These are phyloP conservation scores for Fopius arisanus DNA, from an alignment of 1,140 invertebrate genomes.

Conservation along the genomic window DNA sequence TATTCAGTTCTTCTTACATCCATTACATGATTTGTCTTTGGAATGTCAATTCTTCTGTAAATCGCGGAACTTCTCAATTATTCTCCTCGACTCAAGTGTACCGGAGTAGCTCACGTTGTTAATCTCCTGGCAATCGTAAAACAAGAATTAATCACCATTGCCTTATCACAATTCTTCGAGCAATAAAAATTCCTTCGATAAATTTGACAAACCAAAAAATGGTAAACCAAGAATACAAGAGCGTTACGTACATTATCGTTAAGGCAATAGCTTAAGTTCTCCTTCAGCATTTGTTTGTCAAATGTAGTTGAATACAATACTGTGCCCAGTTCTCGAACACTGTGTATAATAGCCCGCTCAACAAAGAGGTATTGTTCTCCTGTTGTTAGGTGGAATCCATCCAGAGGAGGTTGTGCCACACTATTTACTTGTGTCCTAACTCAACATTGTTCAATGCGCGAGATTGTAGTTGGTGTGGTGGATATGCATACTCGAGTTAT, in stretches of 20 bases:
- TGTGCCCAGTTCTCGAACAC: constrained; percentile 36
- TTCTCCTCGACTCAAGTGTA: no score
- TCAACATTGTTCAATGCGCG: constrained; percentile 39
- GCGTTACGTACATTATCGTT: constrained; percentile 38
- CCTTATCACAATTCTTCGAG: not conserved
- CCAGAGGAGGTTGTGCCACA: constrained; percentile 30
- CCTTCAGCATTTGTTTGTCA: constrained; percentile 7
- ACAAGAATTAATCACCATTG: not conserved
- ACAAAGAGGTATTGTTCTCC: constrained; percentile 52
- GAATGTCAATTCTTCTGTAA: no score
- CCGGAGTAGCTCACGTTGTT: no score
- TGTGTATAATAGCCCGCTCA: constrained; percentile 27
- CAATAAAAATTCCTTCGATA: not conserved
- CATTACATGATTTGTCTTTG: no score
- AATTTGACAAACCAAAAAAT: not conserved
- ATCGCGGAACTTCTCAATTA: no score
- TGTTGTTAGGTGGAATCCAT: constrained; percentile 38
- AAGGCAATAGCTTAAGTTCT: constrained; percentile 41
- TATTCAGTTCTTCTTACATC: no score
- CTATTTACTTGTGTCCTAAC: constrained; percentile 49
- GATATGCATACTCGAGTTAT: not conserved
- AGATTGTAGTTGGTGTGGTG: not conserved
- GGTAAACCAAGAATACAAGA: not conserved
- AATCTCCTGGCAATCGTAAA: not conserved
- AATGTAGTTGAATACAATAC: not conserved